phyloP scores from a whole-genome alignment of 2,797 vertebrate species.

The Odontamblyopus rebecca region DNA sequence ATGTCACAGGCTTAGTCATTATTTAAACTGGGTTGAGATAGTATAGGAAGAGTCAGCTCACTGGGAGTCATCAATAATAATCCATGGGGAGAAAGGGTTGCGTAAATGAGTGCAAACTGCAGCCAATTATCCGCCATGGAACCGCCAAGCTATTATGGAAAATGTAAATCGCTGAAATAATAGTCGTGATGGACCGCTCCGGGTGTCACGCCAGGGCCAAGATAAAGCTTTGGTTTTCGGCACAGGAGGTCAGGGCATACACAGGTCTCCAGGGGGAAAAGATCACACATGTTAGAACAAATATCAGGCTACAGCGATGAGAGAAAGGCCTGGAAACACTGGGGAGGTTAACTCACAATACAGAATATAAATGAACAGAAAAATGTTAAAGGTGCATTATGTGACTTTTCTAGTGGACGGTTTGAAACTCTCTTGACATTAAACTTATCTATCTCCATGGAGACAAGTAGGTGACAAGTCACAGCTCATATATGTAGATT shows the following conservation, averaged over 20 bases:
- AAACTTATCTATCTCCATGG: no score
- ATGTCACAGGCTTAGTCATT: constrained; percentile 32
- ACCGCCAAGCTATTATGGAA: constrained; percentile 28
- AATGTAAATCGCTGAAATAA: constrained; percentile 43
- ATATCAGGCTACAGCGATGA: not conserved
- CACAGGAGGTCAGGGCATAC: constrained; percentile 31
- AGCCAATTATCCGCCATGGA: constrained; percentile 13
- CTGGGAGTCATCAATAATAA: constrained; percentile 31
- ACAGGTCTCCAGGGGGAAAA: constrained; percentile 4
- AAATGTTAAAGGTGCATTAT: not conserved
- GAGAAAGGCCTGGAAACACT: constrained; percentile 10
- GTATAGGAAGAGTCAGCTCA: constrained; percentile 30
- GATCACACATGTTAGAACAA: not conserved
- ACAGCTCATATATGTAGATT: no score
- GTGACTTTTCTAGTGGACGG: not conserved
- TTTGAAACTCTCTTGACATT: not conserved
- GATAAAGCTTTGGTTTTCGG: constrained; percentile 39
- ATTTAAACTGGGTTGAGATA: constrained; percentile 38
- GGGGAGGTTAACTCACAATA: not conserved
- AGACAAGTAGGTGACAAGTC: no score
- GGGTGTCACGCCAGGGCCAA: constrained; percentile 31
- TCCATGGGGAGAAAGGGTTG: constrained; percentile 14
- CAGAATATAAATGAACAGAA: not conserved
- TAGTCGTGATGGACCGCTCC: constrained; percentile 33
- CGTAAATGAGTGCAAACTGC: constrained; percentile 15